Percentiles rank a stretch among this genome's conserved stretches.
Conservation (phyloP, 2,888 invertebrate genomes). For the Baronia brevicornis region DNA sequence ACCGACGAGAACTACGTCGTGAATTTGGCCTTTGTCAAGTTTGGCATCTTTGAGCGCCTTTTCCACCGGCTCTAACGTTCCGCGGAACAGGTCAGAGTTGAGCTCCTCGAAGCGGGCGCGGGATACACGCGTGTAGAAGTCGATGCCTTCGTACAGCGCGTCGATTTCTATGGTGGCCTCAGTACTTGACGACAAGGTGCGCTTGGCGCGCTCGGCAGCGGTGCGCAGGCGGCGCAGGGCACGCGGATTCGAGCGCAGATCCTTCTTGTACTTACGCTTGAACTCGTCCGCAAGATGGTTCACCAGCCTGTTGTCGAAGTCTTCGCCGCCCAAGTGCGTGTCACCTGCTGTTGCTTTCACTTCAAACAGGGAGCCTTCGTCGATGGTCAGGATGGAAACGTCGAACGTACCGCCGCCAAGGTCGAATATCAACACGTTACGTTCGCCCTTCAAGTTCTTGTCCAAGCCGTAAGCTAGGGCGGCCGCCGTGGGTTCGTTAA, state of each 20-base stretch:
- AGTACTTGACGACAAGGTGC: constrained; percentile 84
- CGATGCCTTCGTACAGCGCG: constrained; percentile 82
- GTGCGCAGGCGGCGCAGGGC: constrained; percentile 82
- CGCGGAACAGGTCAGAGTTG: constrained; percentile 81
- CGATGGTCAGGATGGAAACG: constrained; percentile 88
- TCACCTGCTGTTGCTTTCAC: constrained; percentile 90
- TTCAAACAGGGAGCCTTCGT: constrained; percentile 85
- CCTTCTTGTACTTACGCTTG: constrained; percentile 81
- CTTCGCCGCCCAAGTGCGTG: constrained; percentile 88
- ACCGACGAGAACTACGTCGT: constrained; percentile 88
- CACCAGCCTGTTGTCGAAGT: constrained; percentile 79
- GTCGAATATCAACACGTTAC: constrained; percentile 79
- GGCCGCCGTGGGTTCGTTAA: constrained; percentile 88
- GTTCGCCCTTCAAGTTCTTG: constrained; percentile 79
- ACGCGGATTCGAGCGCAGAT: constrained; percentile 78
- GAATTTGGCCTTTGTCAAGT: constrained; percentile 83
- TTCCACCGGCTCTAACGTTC: constrained; percentile 85
- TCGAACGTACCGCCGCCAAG: constrained; percentile 84
- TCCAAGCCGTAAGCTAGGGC: constrained; percentile 83
- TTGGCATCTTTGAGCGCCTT: constrained; percentile 86
- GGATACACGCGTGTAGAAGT: constrained; percentile 80
- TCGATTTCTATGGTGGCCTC: constrained; percentile 86
- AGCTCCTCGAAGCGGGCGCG: constrained; percentile 86
- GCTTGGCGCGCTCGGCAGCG: constrained; percentile 85
- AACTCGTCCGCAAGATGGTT: constrained; percentile 82